Percentiles rank a stretch among this genome's conserved stretches.
phyloP scores from a whole-genome alignment of 2,888 invertebrate genomes.

The Brachylomia viminalis region DNA sequence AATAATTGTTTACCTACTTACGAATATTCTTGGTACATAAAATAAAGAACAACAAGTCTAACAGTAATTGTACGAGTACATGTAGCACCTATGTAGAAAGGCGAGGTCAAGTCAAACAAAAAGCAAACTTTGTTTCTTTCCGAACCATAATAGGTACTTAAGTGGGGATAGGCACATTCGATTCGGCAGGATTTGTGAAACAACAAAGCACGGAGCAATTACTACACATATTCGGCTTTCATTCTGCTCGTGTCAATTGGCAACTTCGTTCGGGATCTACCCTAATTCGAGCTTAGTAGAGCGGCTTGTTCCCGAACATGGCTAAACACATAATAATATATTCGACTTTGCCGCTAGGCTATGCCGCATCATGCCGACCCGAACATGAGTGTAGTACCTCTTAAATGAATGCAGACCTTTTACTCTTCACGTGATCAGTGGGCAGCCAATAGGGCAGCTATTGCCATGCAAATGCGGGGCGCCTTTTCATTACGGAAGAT shows the following conservation, averaged over 20 bases:
- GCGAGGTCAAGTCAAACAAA: not conserved
- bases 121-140: not conserved
- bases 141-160: too few relatives aligned
- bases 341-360: not conserved
- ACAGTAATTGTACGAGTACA: not conserved
- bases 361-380: not conserved
- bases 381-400: not conserved
- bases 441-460: not conserved
- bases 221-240: not conserved
- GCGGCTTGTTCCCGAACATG: not conserved
- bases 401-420: not conserved
- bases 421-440: not conserved
- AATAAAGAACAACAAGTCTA: not conserved
- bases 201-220: not conserved
- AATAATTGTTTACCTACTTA: not conserved
- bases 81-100: not conserved
- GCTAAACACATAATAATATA: too few relatives aligned
- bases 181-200: not conserved
- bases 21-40: not conserved
- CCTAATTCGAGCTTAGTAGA: not conserved
- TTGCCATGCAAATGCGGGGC: not conserved
- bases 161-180: too few relatives aligned
- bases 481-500: not conserved
- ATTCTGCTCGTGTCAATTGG: not conserved
- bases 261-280: not conserved